These are phyloP conservation scores for Dryas iulia DNA, from an alignment of 1,140 invertebrate genomes.

Conservation along the genomic window DNA sequence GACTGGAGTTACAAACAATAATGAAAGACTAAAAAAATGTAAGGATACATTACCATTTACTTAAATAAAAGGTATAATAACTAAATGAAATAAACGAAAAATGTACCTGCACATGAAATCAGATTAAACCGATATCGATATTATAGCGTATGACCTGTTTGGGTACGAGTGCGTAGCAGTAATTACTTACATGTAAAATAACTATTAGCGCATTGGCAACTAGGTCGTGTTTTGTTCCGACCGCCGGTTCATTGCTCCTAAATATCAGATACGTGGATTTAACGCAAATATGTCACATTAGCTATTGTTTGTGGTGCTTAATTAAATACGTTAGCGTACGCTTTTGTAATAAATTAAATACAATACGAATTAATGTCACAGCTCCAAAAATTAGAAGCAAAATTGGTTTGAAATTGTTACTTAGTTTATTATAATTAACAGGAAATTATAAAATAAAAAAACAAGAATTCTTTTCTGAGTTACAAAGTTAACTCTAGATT, in stretches of 20 bases:
- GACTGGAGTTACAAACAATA: too few species aligned
- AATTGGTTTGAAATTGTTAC: neutral
- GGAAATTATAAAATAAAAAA: too few species aligned
- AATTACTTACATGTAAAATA: conserved; percentile 33
- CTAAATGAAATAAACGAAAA: neutral
- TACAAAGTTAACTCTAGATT: too few species aligned
- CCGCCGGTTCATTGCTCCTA: conserved; percentile 34
- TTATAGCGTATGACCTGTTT: neutral
- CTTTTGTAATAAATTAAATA: conserved; percentile 6
- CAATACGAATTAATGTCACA: neutral
- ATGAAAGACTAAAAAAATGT: too few species aligned
- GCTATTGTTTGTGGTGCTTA: conserved; percentile 22
- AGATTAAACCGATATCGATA: conserved; percentile 19
- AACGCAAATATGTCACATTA: conserved; percentile 35
- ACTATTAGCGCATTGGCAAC: conserved; percentile 38
- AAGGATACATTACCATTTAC: too few species aligned
- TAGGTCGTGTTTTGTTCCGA: conserved; percentile 30
- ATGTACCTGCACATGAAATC: conserved; percentile 1
- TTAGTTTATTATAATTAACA: neutral
- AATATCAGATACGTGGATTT: conserved; percentile 33
- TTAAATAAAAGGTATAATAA: neutral
- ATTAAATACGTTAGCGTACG: conserved; percentile 7
- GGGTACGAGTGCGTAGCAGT: conserved; percentile 13
- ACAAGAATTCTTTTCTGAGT: too few species aligned
- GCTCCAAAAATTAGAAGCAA: neutral